Base-by-base conservation (phyloP, 2,113 vertebrate species). In the Salvelinus sp. region DNA sequence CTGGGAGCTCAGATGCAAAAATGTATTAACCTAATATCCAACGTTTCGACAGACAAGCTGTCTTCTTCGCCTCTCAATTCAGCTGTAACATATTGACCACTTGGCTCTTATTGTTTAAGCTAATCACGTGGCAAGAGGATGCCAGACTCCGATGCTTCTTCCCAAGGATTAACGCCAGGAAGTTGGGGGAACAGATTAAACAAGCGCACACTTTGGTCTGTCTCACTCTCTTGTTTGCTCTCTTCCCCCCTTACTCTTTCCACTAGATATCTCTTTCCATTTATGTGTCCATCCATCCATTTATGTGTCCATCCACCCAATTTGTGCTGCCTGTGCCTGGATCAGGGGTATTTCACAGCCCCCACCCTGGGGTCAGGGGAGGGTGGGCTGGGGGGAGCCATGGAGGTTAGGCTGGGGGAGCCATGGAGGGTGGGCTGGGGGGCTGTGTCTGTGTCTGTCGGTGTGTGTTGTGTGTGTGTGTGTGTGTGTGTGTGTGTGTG, bases 81-180 rank as follows among this genome's bases (percentile, higher is more conserved):
- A 88, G 83, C 82, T 83, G 81, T 81, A 84, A 80, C 73, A 23
- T 1, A 9, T 23, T 22, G 58, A n/a, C n/a, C 80, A 84, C 79
- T 86, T 75, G 75, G 69, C 75, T 28, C 48, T 88, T 89, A 85
- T 80, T 88, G 78, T 90, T 89, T 79, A 86, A 66, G 74, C 75
- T 90, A 89, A 91, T 93, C 86, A 90, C 66, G 38, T 83, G 58
- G 57, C 82, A 73, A 71, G 68, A 85, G 75, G 80, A 86, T 76
- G 73, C 67, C 38, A 22, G 54, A 20, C 54, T 72, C 75, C 12
- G 33, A 83, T 81, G 81, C 48, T 86, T 77, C 73, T 62, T 38
- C 73, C 79, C 72, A 62, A 73, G 78, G 78, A 64, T 81, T 81
- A 78, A 75, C 73, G 73, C 80, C 70, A 62, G 77, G 75, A 74